Conservation (phyloP, 2,888 invertebrate species). For the Myopa testacea region DNA sequence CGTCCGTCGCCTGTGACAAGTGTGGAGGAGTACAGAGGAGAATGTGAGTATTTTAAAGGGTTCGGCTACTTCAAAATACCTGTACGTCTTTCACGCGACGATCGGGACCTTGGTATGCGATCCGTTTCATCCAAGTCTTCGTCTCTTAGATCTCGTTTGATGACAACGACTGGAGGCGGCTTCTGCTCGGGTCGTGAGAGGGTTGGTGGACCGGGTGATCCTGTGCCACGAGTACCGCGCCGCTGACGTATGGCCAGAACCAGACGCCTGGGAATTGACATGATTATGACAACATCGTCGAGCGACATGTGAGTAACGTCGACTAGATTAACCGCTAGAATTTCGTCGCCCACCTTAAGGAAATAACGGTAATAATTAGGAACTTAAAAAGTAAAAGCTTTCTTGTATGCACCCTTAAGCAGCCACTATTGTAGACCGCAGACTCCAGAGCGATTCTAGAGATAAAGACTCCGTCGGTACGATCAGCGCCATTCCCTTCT, state of each 20-base stretch:
- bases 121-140: conserved; percentile 80
- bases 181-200: conserved; percentile 82
- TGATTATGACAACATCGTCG: conserved; percentile 99
- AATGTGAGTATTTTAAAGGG: conserved; percentile 60
- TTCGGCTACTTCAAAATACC: conserved; percentile 64
- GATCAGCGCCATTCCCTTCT: conserved; percentile 98
- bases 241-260: conserved; percentile 92
- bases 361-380: background rate
- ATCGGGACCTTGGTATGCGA: conserved; percentile 68
- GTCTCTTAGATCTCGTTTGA: conserved; percentile 87
- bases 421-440: conserved; percentile 96
- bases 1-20: conserved; percentile 76
- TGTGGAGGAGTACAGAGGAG: background rate
- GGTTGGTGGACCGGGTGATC: conserved; percentile 66
- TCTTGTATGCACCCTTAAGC: conserved; percentile 77
- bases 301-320: conserved; percentile 98
- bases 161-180: conserved; percentile 91
- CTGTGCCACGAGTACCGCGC: conserved; percentile 73
- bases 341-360: conserved; percentile 92
- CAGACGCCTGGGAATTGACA: conserved; percentile 97
- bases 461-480: conserved; percentile 97
- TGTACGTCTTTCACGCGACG: conserved; percentile 69
- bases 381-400: background rate
- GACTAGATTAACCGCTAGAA: conserved; percentile 96
- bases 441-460: conserved; percentile 94